phyloP scores from a whole-genome alignment of 2,888 invertebrate species.

The Cetonia aurata region DNA sequence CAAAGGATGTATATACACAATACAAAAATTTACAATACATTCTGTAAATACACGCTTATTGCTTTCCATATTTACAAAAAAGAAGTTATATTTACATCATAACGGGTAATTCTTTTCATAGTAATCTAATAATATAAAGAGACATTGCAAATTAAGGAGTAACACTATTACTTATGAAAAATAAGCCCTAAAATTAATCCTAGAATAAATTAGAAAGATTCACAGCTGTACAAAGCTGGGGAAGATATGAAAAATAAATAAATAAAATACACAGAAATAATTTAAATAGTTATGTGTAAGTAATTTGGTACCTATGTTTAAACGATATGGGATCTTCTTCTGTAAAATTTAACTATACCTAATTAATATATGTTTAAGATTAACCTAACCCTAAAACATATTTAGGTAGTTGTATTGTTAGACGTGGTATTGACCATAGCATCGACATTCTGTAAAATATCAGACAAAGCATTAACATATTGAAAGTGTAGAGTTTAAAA shows the following conservation, averaged over 20 bases:
- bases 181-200: too few species aligned
- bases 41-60: conserved; percentile 3
- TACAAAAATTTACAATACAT: conserved; percentile 6
- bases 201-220: too few species aligned
- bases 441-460: conserved; percentile 78
- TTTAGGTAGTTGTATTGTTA: conserved; percentile 86
- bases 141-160: too few species aligned
- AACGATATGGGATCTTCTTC: too few species aligned
- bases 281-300: too few species aligned
- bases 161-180: too few species aligned
- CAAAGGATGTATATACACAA: conserved; percentile 11
- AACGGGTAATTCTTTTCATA: too few species aligned
- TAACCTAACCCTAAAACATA: conserved; percentile 86
- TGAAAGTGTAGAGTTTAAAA: background rate
- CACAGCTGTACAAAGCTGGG: too few species aligned
- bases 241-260: too few species aligned
- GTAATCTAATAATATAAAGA: too few species aligned
- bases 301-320: too few species aligned
- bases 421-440: conserved; percentile 87
- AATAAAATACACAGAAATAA: too few species aligned
- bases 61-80: conserved; percentile 22
- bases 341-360: background rate
- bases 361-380: conserved; percentile 24
- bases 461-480: background rate
- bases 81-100: background rate